A percentile compares a stretch with the other conserved stretches of the same genome.
phyloP scores from a whole-genome alignment of 2,797 vertebrate genomes.

The Spinibarbus caldwelli region DNA sequence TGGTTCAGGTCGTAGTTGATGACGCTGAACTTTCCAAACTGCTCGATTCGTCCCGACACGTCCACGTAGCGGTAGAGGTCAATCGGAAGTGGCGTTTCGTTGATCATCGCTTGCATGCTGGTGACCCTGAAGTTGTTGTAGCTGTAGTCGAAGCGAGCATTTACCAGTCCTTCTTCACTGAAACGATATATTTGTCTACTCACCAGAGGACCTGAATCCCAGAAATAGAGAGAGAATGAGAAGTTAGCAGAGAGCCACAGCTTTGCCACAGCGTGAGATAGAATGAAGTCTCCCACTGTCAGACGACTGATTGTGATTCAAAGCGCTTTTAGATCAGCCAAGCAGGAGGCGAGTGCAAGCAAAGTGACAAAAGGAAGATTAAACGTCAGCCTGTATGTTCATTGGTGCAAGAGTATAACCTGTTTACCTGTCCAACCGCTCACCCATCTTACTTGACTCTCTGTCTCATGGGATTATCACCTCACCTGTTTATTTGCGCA shows the following conservation, averaged over 20 bases:
- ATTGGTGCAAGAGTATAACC: conserved; percentile 26
- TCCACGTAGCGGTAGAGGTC: conserved; percentile 97
- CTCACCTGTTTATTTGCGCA: conserved; percentile 8
- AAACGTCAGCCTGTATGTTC: conserved; percentile 26
- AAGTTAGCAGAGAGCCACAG: conserved; percentile 10
- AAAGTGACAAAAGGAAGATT: conserved; percentile 37
- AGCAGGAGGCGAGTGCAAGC: conserved; percentile 13
- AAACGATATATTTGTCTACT: conserved; percentile 97
- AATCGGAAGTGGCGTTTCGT: conserved; percentile 96
- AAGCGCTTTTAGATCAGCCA: conserved; percentile 32
- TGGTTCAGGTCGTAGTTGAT: conserved; percentile 98
- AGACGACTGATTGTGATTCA: conserved; percentile 29
- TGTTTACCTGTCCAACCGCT: conserved; percentile 20
- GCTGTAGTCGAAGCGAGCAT: conserved; percentile 98
- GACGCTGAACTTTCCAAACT: conserved; percentile 98
- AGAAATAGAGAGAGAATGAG: not conserved
- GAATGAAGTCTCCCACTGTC: conserved; percentile 21
- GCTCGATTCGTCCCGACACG: conserved; percentile 95
- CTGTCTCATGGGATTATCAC: conserved; percentile 19
- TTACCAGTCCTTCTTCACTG: conserved; percentile 96
- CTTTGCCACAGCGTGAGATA: conserved; percentile 25
- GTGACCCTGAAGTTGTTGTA: conserved; percentile 99
- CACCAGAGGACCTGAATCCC: conserved; percentile 86
- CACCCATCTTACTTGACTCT: not conserved
- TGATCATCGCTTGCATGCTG: conserved; percentile 99